Evolutionary conservation across 2,888 invertebrate species (phyloP).

Genomic region (Cryptosula pallasiana): DNA sequence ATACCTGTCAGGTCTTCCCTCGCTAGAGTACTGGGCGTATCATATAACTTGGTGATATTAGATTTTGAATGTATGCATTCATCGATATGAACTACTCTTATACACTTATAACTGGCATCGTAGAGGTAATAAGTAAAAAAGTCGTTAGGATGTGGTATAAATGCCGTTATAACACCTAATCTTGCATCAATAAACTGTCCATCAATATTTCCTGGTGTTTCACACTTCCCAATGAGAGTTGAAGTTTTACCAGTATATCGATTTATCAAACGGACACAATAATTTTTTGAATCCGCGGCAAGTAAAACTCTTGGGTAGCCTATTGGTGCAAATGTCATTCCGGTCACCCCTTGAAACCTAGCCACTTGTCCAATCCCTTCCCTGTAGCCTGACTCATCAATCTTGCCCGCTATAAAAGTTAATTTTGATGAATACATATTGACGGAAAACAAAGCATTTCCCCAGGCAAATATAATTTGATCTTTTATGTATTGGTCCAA

Average conservation of each 20-base stretch:
- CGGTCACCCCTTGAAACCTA: not conserved
- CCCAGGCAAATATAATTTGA: not conserved
- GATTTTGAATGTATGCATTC: not conserved
- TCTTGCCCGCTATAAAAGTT: not conserved
- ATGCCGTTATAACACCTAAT: not conserved
- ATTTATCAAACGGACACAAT: not conserved
- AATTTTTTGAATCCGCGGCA: not conserved
- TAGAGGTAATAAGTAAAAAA: not conserved
- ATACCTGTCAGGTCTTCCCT: not conserved
- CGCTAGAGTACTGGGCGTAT: not conserved
- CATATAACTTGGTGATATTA: not conserved
- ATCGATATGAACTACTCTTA: not conserved
- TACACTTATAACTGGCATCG: not conserved
- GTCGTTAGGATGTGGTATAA: not conserved
- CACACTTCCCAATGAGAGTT: not conserved
- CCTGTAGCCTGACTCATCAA: not conserved
- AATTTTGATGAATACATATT: not conserved
- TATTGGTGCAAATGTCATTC: not conserved
- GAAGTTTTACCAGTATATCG: not conserved
- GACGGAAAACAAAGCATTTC: not conserved
- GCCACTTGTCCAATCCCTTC: not conserved
- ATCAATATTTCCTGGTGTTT: not conserved
- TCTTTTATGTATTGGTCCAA: not conserved
- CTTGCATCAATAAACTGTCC: not conserved
- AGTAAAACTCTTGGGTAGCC: not conserved